phyloP scores from a whole-genome alignment of 2,797 vertebrate species.

The Rallus crepitans region DNA sequence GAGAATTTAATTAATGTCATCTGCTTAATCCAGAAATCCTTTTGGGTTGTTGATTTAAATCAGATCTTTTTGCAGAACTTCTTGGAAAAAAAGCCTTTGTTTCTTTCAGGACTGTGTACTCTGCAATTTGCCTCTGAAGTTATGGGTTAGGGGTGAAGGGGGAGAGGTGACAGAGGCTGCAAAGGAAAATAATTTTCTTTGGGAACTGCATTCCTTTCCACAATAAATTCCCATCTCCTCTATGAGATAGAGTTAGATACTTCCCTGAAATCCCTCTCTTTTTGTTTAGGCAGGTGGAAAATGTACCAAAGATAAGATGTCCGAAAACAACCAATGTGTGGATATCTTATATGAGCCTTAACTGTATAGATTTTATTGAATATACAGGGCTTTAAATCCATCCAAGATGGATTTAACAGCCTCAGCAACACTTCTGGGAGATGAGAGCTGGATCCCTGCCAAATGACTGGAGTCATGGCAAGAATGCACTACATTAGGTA shows the following conservation, averaged over 20 bases:
- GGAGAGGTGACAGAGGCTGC: background rate
- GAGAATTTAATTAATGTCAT: slow-evolving; percentile 36
- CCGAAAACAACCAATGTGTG: background rate
- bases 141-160: background rate
- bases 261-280: background rate
- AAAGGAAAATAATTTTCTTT: background rate
- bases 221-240: background rate
- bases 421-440: background rate
- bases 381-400: background rate
- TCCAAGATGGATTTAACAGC: background rate
- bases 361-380: background rate
- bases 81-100: background rate
- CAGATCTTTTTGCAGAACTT: background rate
- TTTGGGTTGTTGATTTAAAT: slow-evolving; percentile 19
- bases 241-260: background rate
- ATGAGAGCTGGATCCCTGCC: background rate
- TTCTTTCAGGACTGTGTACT: background rate
- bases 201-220: background rate
- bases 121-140: background rate
- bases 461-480: background rate
- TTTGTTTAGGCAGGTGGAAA: background rate
- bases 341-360: background rate
- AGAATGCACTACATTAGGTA: background rate
- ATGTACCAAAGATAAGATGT: background rate
- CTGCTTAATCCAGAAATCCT: slow-evolving; percentile 19